Percentiles rank a stretch among this genome's conserved stretches.
Conservation (phyloP, 2,113 vertebrate species). For the Symphodus melops region DNA sequence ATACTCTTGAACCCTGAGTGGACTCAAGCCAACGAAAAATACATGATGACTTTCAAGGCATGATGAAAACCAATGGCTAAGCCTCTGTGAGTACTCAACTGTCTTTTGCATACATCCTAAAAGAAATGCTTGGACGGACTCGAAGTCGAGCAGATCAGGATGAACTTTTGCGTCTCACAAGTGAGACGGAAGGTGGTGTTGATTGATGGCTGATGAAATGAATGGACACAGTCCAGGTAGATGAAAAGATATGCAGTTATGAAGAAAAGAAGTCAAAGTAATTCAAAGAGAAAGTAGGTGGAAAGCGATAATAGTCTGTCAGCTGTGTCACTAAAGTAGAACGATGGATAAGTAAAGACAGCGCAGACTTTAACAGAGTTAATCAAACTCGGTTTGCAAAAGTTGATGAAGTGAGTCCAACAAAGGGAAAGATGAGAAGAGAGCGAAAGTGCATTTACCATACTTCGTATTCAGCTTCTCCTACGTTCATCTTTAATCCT, state of each 20-base stretch:
- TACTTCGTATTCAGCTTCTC: slow-evolving; percentile 34
- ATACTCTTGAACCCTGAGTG: background rate
- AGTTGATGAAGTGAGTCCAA: slow-evolving; percentile 52
- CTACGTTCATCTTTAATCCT: slow-evolving; percentile 41
- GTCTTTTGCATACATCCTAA: background rate
- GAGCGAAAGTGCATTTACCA: slow-evolving; percentile 27
- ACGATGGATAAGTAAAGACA: slow-evolving; percentile 36
- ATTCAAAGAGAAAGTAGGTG: slow-evolving; percentile 30
- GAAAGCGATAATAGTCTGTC: slow-evolving; percentile 20
- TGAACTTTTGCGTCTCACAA: slow-evolving; percentile 10
- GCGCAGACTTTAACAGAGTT: slow-evolving; percentile 20
- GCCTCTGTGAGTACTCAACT: background rate
- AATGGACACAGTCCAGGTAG: slow-evolving; percentile 10
- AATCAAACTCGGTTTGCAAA: slow-evolving; percentile 45
- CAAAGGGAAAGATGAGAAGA: slow-evolving; percentile 25
- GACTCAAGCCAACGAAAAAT: background rate
- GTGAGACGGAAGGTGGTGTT: slow-evolving; percentile 12
- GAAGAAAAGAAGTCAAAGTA: slow-evolving; percentile 41
- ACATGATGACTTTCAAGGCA: too few species aligned
- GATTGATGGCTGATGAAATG: slow-evolving; percentile 43
- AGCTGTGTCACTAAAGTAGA: slow-evolving; percentile 37
- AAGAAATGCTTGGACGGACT: slow-evolving; percentile 22
- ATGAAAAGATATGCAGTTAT: slow-evolving; percentile 14
- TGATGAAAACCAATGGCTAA: background rate
- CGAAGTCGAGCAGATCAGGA: background rate